Evolutionary conservation across 2,113 vertebrate species (phyloP).

Genomic region (Heteronetta atricapilla): DNA sequence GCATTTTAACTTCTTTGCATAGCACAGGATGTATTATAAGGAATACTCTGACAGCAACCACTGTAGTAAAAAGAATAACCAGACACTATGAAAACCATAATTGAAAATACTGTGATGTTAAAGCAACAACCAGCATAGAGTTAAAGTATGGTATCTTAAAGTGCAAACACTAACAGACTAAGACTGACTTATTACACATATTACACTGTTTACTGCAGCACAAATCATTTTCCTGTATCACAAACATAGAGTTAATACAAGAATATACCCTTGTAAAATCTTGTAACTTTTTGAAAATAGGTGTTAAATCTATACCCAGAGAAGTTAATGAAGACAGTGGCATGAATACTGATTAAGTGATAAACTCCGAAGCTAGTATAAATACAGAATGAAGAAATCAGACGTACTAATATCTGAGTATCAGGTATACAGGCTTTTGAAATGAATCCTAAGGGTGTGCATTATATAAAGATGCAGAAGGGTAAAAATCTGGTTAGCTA

Average conservation of each 20-base stretch:
- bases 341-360: background rate
- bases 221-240: background rate
- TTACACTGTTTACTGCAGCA: background rate
- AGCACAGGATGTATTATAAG: background rate
- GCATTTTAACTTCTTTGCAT: slow-evolving; percentile 52
- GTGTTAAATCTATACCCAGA: background rate
- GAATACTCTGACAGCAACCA: slow-evolving; percentile 8
- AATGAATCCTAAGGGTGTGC: background rate
- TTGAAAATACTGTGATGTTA: background rate
- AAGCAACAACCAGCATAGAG: background rate
- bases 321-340: background rate
- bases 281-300: background rate
- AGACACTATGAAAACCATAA: background rate
- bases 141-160: background rate
- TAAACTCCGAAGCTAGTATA: background rate
- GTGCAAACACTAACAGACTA: background rate
- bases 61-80: slow-evolving; percentile 46
- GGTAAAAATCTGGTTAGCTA: background rate
- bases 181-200: background rate
- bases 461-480: background rate
- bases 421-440: background rate
- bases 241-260: background rate
- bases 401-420: background rate
- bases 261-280: background rate
- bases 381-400: background rate